Percentiles rank a stretch among this genome's conserved stretches.
Evolutionary conservation across 53 echinoderm and acorn worm genomes (phyloP).

Genomic region (Glandiceps talaboti): DNA sequence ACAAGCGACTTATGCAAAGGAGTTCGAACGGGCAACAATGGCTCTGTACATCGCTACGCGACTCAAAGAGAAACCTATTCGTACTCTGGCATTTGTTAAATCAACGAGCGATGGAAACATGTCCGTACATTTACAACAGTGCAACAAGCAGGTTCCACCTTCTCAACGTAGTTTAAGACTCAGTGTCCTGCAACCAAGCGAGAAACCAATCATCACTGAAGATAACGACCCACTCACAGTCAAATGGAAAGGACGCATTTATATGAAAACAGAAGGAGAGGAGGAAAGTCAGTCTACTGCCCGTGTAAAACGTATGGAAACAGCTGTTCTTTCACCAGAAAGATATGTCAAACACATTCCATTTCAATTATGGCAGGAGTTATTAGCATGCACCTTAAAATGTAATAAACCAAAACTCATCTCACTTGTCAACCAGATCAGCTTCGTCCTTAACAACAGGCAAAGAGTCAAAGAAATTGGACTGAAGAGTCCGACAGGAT

Average conservation of each 20-base stretch:
- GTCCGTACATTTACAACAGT: background rate
- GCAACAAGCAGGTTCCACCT: background rate
- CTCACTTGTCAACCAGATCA: background rate
- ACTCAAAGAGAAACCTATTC: background rate
- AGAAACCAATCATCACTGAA: background rate
- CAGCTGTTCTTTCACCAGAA: background rate
- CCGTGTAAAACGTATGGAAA: slow-evolving; percentile 1
- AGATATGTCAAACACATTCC: slow-evolving; percentile 13
- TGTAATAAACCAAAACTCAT: background rate
- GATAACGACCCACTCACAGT: background rate
- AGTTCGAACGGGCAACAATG: background rate
- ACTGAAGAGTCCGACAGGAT: background rate
- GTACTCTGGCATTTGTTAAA: background rate
- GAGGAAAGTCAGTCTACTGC: background rate
- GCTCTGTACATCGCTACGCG: background rate
- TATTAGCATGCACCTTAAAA: background rate
- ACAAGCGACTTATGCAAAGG: background rate
- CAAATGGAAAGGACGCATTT: slow-evolving; percentile 31
- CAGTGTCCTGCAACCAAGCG: background rate
- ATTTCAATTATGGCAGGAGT: slow-evolving; percentile 7
- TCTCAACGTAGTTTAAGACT: background rate
- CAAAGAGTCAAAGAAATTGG: background rate
- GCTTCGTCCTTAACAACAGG: background rate
- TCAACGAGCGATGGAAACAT: background rate
- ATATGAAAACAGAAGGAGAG: background rate